Percentiles rank a stretch among this genome's conserved stretches.
Conservation (phyloP, 2,888 invertebrate species). For the Melikaiella ostensackeni region DNA sequence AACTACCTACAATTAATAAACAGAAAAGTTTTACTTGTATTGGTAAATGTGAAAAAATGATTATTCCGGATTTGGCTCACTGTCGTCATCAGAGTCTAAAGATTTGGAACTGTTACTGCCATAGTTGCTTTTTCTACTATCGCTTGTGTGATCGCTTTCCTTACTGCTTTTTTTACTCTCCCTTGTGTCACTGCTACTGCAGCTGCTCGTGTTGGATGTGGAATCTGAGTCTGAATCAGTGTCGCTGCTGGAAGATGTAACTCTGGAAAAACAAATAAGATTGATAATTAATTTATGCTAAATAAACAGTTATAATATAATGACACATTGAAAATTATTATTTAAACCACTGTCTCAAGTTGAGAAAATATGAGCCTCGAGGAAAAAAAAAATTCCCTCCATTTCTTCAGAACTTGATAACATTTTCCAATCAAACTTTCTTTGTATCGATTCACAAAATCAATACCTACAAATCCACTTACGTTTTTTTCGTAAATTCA, state of each 20-base stretch:
- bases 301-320: no score
- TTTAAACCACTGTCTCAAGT: no score
- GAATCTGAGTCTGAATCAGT: constrained; percentile 55
- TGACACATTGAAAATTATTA: no score
- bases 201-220: constrained; percentile 49
- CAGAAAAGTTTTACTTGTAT: background rate
- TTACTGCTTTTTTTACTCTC: constrained; percentile 36
- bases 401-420: no score
- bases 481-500: no score
- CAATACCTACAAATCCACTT: no score
- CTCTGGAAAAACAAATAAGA: constrained; percentile 12
- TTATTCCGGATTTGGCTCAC: constrained; percentile 53
- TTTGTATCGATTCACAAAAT: no score
- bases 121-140: constrained; percentile 54
- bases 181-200: constrained; percentile 49
- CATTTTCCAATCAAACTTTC: no score
- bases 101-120: constrained; percentile 54
- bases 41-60: background rate
- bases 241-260: constrained; percentile 6
- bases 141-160: constrained; percentile 40
- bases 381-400: no score
- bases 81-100: constrained; percentile 69
- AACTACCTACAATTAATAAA: background rate
- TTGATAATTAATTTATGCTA: background rate
- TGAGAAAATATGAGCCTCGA: no score